Percentiles rank a stretch among this genome's conserved stretches.
Conservation (phyloP, 2,797 vertebrate genomes). For the Mycteria americana region DNA sequence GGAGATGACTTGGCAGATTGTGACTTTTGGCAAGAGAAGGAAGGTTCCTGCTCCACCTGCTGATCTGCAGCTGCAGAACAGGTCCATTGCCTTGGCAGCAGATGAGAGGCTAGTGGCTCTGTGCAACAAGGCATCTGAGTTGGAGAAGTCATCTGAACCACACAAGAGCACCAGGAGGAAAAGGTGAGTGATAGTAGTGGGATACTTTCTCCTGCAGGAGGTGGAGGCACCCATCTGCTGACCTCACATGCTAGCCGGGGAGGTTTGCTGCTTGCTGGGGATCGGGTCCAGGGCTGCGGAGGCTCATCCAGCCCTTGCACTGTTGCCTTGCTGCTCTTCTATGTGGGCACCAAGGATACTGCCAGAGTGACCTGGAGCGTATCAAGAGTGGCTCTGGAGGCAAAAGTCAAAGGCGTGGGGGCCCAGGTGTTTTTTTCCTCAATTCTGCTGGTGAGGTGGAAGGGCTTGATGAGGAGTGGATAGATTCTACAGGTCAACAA, state of each 20-base stretch:
- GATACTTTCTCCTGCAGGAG: neutral
- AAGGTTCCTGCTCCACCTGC: neutral
- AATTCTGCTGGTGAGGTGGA: neutral
- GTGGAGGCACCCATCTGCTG: accelerated
- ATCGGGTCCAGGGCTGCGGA: neutral
- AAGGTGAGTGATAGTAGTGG: neutral
- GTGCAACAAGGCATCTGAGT: neutral
- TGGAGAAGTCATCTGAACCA: neutral
- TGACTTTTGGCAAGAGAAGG: neutral
- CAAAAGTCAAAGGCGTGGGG: neutral
- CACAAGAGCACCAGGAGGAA: neutral
- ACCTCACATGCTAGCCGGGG: neutral
- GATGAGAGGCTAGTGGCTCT: neutral
- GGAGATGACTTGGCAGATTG: neutral
- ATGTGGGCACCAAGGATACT: neutral
- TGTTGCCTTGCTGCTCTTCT: neutral
- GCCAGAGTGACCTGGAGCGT: neutral
- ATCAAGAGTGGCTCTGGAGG: neutral
- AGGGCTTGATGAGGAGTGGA: neutral
- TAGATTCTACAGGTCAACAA: neutral
- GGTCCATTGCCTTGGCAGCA: neutral
- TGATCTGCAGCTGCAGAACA: neutral
- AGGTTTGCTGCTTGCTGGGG: neutral
- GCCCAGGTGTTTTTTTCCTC: neutral
- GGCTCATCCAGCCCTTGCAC: neutral